phyloP scores from a whole-genome alignment of 2,888 invertebrate genomes.

The Acanthacorydalis orientalis region DNA sequence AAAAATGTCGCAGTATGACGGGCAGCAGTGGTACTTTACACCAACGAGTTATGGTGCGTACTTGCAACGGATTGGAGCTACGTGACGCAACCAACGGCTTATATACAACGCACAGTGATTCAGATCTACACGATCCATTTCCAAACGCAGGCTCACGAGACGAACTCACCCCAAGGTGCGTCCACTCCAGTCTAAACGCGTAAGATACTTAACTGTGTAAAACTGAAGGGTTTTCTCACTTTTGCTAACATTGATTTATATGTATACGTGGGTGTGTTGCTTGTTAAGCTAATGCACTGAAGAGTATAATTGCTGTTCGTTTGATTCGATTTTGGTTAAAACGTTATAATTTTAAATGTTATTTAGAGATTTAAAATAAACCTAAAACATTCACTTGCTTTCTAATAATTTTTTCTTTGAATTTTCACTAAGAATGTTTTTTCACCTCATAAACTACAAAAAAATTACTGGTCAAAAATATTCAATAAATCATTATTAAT shows the following conservation, averaged over 20 bases:
- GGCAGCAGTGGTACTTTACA: constrained; percentile 15
- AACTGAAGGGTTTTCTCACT: background rate
- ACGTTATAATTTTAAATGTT: no score
- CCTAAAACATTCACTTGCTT: no score
- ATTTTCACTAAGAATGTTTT: no score
- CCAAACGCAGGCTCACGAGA: constrained; percentile 37
- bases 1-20: constrained; percentile 15
- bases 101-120: constrained; percentile 14
- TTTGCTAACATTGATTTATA: background rate
- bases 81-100: constrained; percentile 32
- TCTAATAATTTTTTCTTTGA: no score
- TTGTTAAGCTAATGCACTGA: no score
- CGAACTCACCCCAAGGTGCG: constrained; percentile 35
- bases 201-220: background rate
- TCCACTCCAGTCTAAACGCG: background rate
- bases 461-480: no score
- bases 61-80: constrained; percentile 61
- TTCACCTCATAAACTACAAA: no score
- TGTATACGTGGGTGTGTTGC: background rate
- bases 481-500: no score
- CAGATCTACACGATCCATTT: constrained; percentile 32
- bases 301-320: no score
- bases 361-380: no score
- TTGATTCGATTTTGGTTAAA: no score
- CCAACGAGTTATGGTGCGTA: constrained; percentile 54